phyloP scores from a whole-genome alignment of 2,888 invertebrate species.

The Nomada fabriciana region DNA sequence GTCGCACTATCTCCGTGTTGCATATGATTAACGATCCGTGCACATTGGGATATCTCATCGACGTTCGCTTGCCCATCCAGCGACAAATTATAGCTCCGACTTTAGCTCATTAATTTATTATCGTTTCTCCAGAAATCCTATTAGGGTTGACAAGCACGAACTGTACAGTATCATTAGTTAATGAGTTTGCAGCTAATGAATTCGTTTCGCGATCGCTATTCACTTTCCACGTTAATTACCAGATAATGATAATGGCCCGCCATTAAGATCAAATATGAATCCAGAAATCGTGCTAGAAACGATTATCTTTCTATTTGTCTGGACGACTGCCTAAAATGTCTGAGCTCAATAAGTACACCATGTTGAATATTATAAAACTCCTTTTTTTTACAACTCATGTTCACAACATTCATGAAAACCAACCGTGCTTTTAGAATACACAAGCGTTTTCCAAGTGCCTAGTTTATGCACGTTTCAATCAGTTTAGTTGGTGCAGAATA shows the following conservation, averaged over 20 bases:
- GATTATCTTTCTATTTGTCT: background rate
- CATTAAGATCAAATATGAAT: no score
- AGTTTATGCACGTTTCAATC: no score
- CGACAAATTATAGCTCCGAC: slow-evolving; percentile 13
- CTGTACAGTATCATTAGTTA: slow-evolving; percentile 10
- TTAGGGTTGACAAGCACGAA: background rate
- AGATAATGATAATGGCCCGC: no score
- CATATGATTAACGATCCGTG: slow-evolving; percentile 10
- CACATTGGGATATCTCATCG: background rate
- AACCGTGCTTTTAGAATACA: no score
- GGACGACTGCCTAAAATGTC: background rate
- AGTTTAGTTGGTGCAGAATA: no score
- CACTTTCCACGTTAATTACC: slow-evolving; percentile 46
- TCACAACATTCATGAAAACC: background rate
- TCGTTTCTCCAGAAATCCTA: background rate
- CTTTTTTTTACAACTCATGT: background rate
- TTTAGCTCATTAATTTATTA: background rate
- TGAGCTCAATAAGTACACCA: background rate
- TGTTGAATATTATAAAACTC: background rate
- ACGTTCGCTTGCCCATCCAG: background rate
- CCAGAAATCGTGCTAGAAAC: slow-evolving; percentile 2
- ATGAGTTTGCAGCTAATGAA: slow-evolving; percentile 8
- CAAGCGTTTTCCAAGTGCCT: no score
- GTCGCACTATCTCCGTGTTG: background rate
- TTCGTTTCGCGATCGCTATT: slow-evolving; percentile 6